phyloP scores from a whole-genome alignment of 2,888 invertebrate genomes.

The Cryptus armator region DNA sequence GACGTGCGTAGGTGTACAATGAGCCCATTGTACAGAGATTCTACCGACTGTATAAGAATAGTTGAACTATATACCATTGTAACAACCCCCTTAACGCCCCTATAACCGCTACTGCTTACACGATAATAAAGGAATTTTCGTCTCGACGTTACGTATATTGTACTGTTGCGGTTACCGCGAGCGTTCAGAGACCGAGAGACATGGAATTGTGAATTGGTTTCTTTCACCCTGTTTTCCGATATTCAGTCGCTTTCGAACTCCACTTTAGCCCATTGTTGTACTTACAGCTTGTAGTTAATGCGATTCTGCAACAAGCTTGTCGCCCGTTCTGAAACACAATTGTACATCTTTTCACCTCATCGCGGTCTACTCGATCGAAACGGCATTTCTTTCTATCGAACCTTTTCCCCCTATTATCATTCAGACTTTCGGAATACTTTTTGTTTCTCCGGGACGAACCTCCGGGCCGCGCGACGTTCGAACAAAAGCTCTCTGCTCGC shows the following conservation, averaged over 20 bases:
- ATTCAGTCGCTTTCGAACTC: background rate
- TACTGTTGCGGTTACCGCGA: background rate
- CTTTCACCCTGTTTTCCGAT: background rate
- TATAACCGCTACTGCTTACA: slow-evolving; percentile 29
- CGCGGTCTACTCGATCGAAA: too few relatives aligned
- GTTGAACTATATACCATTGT: slow-evolving; percentile 4
- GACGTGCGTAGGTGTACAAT: background rate
- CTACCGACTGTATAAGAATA: background rate
- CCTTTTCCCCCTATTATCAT: background rate
- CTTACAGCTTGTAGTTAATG: background rate
- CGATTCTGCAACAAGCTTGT: slow-evolving; percentile 41
- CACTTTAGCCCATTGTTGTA: background rate
- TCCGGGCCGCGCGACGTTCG: background rate
- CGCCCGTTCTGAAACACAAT: slow-evolving; percentile 35
- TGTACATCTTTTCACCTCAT: background rate
- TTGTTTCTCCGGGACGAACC: background rate
- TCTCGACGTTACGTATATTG: background rate
- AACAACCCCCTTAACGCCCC: slow-evolving; percentile 28
- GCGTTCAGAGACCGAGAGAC: background rate
- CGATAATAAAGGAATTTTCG: slow-evolving; percentile 18
- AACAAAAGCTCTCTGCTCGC: slow-evolving; percentile 41
- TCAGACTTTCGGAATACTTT: background rate
- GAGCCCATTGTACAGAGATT: background rate
- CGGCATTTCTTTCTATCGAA: background rate
- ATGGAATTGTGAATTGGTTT: slow-evolving; percentile 5